Percentiles rank a stretch among this genome's conserved stretches.
These are phyloP conservation scores for Pampus argenteus DNA, from an alignment of 2,797 vertebrate species.

Conservation along the genomic window DNA sequence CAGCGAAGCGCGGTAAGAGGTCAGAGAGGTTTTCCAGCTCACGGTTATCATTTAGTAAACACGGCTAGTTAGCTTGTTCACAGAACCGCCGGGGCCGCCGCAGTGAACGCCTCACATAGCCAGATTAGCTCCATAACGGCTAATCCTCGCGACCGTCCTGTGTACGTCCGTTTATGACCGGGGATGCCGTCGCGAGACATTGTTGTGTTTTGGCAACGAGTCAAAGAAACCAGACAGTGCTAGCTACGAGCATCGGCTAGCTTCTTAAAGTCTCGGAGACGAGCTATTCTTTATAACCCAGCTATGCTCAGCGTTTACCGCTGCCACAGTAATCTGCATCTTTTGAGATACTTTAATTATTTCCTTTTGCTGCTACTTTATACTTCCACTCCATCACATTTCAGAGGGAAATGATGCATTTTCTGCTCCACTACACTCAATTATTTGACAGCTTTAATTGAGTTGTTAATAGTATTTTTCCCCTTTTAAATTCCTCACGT, in stretches of 20 bases:
- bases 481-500: background rate
- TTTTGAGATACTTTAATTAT: too few species aligned
- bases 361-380: background rate
- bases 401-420: background rate
- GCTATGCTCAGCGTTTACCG: background rate
- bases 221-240: constrained; percentile 12
- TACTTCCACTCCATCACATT: background rate
- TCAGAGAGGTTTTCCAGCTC: constrained; percentile 17
- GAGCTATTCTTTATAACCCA: constrained; percentile 12
- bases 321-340: background rate
- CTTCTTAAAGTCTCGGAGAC: constrained; percentile 14
- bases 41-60: constrained; percentile 26
- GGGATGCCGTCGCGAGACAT: background rate
- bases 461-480: too few species aligned
- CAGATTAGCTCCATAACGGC: constrained; percentile 21
- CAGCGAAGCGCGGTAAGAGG: constrained; percentile 65
- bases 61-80: constrained; percentile 72
- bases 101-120: constrained; percentile 19
- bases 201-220: constrained; percentile 14
- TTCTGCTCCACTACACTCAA: too few species aligned
- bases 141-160: constrained; percentile 1
- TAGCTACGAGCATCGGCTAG: constrained; percentile 13
- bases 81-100: constrained; percentile 45
- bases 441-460: too few species aligned
- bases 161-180: background rate